Evolutionary conservation across 2,888 invertebrate species (phyloP).

Genomic region (Catocala nupta): DNA sequence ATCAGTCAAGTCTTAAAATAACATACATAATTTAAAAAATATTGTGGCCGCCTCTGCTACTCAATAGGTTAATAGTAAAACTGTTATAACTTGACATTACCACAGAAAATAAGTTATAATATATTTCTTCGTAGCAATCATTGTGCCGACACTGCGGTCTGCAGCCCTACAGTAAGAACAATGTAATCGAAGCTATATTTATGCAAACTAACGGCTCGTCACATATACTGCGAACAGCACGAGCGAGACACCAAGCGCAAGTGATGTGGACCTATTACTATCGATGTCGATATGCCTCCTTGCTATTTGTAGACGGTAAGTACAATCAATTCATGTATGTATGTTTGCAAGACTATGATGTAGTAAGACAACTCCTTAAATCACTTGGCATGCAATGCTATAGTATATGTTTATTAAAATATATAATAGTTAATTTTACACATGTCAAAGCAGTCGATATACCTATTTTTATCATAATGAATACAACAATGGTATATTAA

Average conservation of each 20-base stretch:
- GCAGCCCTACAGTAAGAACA: slow-evolving; percentile 31
- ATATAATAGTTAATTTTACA: too few relatives aligned
- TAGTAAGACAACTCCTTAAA: too few relatives aligned
- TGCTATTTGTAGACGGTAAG: not conserved
- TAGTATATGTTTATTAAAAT: too few relatives aligned
- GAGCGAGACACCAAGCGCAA: not conserved
- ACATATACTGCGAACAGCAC: slow-evolving; percentile 21
- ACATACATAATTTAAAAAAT: too few relatives aligned
- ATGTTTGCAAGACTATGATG: too few relatives aligned
- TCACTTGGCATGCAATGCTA: too few relatives aligned
- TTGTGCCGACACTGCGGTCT: slow-evolving; percentile 18
- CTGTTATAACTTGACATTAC: not conserved
- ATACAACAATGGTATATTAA: too few relatives aligned
- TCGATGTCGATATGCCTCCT: not conserved
- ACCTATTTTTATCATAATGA: too few relatives aligned
- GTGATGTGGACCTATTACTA: not conserved
- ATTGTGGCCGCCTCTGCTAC: too few relatives aligned
- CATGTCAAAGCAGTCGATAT: too few relatives aligned
- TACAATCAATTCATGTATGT: not conserved
- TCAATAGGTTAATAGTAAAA: not conserved
- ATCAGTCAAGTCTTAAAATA: too few relatives aligned
- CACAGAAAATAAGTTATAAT: slow-evolving; percentile 13
- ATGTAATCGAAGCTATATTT: slow-evolving; percentile 40
- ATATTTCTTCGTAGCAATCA: slow-evolving; percentile 16
- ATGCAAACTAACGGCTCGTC: slow-evolving; percentile 46